phyloP scores from a whole-genome alignment of 1,140 invertebrate genomes.

The Fragariocoptes setiger region DNA sequence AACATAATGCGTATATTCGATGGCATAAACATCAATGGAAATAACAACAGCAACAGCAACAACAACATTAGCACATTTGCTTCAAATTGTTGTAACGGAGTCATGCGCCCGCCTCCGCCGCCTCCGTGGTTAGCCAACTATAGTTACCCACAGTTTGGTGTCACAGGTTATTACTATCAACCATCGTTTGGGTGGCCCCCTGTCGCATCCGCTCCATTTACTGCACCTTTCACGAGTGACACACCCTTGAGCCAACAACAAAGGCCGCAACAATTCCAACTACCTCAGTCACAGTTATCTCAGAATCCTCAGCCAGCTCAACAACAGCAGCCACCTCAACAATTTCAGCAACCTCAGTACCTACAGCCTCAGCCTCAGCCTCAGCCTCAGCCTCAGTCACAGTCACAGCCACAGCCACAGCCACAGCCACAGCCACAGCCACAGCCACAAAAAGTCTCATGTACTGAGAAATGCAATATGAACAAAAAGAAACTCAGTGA shows the following conservation, averaged over 20 bases:
- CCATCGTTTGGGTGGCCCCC: no score
- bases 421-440: neutral
- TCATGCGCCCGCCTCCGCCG: neutral
- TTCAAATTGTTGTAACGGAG: neutral
- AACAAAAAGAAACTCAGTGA: neutral
- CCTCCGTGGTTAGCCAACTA: no score
- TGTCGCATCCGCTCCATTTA: no score
- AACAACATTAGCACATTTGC: neutral
- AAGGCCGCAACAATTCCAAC: no score
- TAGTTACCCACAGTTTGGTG: no score
- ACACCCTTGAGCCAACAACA: no score
- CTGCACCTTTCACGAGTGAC: no score
- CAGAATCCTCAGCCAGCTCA: no score
- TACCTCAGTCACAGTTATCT: no score
- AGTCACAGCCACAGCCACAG: neutral
- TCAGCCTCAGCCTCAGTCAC: neutral
- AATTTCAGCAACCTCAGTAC: neutral
- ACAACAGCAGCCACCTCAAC: neutral
- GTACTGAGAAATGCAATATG: neutral
- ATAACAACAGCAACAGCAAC: neutral
- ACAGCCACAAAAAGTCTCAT: neutral
- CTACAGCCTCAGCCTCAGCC: no score
- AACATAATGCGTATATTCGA: neutral
- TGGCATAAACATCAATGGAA: neutral
- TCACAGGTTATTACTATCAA: no score